phyloP scores from a whole-genome alignment of 2,888 invertebrate species.

The Drosophila koepferae region DNA sequence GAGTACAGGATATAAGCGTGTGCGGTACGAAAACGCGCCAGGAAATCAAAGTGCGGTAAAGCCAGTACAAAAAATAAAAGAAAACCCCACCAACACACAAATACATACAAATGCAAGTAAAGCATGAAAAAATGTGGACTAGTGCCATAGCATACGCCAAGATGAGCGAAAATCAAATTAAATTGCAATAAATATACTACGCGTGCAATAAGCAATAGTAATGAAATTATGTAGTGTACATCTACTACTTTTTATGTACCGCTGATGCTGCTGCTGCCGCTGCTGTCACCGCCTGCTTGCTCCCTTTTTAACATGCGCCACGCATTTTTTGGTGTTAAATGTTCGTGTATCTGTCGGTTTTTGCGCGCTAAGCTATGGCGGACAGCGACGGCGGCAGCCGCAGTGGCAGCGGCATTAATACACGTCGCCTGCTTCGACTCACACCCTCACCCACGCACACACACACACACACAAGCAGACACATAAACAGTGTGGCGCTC shows the following conservation, averaged over 20 bases:
- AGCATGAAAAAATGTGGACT: conserved; percentile 31
- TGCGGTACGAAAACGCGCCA: conserved; percentile 65
- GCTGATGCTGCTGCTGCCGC: conserved; percentile 18
- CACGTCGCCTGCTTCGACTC: conserved; percentile 55
- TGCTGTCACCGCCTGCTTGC: conserved; percentile 32
- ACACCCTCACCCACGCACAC: conserved; percentile 26
- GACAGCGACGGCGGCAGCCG: conserved; percentile 47
- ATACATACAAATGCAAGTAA: conserved; percentile 30
- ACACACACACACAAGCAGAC: conserved; percentile 9
- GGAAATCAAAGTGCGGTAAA: conserved; percentile 48
- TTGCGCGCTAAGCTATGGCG: conserved; percentile 70
- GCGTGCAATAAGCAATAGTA: conserved; percentile 23
- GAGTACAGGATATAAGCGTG: conserved; percentile 84
- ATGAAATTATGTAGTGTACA: conserved; percentile 10
- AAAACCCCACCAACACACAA: conserved; percentile 34
- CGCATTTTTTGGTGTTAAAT: conserved; percentile 79
- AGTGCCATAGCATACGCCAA: conserved; percentile 31
- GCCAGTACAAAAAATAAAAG: conserved; percentile 30
- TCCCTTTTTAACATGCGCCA: conserved; percentile 75
- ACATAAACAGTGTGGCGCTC: conserved; percentile 29
- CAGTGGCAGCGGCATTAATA: conserved; percentile 69
- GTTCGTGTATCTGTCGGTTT: conserved; percentile 82
- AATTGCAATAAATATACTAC: conserved; percentile 35
- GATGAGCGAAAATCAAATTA: conserved; percentile 33
- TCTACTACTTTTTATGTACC: conserved; percentile 27